Percentiles rank a stretch among this genome's conserved stretches.
Evolutionary conservation across 2,888 invertebrate genomes (phyloP).

Genomic region (Sesamia inferens): DNA sequence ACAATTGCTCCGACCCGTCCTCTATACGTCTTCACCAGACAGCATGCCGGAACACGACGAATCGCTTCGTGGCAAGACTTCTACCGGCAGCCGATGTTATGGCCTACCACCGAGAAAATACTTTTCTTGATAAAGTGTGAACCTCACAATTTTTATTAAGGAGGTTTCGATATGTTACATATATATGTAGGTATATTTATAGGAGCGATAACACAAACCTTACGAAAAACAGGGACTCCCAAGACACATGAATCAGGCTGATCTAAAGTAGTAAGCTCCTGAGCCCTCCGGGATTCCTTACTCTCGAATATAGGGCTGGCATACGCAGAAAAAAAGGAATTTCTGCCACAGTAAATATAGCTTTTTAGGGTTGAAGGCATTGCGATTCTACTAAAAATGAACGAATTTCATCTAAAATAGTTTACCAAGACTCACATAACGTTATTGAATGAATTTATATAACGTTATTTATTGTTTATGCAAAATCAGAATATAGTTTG

Average conservation of each 20-base stretch:
- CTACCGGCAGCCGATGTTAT: too few species aligned
- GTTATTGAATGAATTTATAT: too few species aligned
- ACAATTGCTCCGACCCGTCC: too few species aligned
- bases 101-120: too few species aligned
- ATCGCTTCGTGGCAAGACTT: too few species aligned
- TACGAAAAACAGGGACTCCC: constrained; percentile 22
- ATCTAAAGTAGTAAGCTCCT: constrained; percentile 25
- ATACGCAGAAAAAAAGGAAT: not conserved
- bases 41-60: too few species aligned
- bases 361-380: not conserved
- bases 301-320: not conserved
- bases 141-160: not conserved
- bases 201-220: not conserved
- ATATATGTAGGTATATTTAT: constrained; percentile 1
- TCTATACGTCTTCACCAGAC: too few species aligned
- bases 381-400: not conserved
- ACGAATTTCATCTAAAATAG: too few species aligned
- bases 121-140: not conserved
- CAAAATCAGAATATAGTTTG: too few species aligned
- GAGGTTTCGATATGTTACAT: constrained; percentile 8
- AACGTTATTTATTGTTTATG: too few species aligned
- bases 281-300: constrained; percentile 21
- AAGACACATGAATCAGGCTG: constrained; percentile 31
- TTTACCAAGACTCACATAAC: too few species aligned
- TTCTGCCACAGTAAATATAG: not conserved